Evolutionary conservation across 2,888 invertebrate genomes (phyloP), one percentile per base, ranked within the genome.

Genomic region (Melieria omissa): DNA sequence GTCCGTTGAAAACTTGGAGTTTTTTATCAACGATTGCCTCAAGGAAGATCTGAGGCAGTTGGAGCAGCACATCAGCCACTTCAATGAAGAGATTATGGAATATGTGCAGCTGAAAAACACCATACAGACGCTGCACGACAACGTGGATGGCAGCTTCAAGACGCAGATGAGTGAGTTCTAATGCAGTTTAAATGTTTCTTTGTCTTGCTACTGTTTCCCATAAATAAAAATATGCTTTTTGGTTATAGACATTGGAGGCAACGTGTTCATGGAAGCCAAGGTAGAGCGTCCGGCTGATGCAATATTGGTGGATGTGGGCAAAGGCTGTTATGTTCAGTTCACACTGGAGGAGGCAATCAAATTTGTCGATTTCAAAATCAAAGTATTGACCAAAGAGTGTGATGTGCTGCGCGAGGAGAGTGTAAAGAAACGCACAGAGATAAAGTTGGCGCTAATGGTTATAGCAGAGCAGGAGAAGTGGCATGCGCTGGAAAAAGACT

Each of bases 1-100:
- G 46, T 62, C 74, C 0, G 70, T 68, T 6, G 77, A 83, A 47
- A 76, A 82, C 64, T 69, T 86, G 1, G 95, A 96, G 86, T 85
- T 88, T 7, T 94, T 93, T 80, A 88, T 96, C n/a, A 95, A 95
- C 82, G 92, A 95, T 75, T 91, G 92, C 0, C 87, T 96, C 0
- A 92, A 90, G 82, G 90, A 91, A 81, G 93, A 95, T 81, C 87
- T 96, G 5, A 90, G 89, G 12, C 85, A 88, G 71, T 80, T 91
- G 44, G 90, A 92, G 70, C 81, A 88, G 5, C 88, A 90, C 71
- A 86, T 94, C 62, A 90, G 92, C 74, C 83, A 86, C 58, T 86
- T 92, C 16, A 93, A 92, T 82, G 87, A 87, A 1, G 92, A 94
- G 83, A 88, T 94, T 6, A 88, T 92, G 4, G 95, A 95, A 81